phyloP scores from a whole-genome alignment of 2,888 invertebrate genomes.

The Campoplex nolae region DNA sequence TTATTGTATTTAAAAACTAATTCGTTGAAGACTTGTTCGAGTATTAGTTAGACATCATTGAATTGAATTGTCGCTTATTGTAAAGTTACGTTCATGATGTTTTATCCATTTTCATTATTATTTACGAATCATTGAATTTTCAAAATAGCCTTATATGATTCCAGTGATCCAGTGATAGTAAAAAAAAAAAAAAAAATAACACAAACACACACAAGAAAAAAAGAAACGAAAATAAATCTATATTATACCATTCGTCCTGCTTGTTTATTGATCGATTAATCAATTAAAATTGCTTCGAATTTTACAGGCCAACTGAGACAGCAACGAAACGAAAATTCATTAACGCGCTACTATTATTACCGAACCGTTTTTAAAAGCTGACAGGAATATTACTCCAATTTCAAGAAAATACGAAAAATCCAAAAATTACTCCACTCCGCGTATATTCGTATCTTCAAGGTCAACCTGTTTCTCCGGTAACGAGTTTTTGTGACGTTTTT shows the following conservation, averaged over 20 bases:
- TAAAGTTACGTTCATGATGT: constrained; percentile 63
- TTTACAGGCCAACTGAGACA: not conserved
- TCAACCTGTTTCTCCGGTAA: constrained; percentile 63
- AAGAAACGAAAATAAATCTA: constrained; percentile 59
- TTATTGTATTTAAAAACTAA: constrained; percentile 53
- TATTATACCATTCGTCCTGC: constrained; percentile 61
- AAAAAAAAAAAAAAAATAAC: constrained; percentile 3
- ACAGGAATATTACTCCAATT: constrained; percentile 13
- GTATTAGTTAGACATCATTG: constrained; percentile 62
- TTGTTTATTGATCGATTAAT: not conserved
- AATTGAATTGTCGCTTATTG: constrained; percentile 62
- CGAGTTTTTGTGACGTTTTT: constrained; percentile 43
- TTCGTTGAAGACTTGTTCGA: constrained; percentile 50
- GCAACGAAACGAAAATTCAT: not conserved
- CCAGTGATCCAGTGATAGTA: constrained; percentile 61
- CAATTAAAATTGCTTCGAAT: not conserved
- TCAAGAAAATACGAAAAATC: constrained; percentile 10
- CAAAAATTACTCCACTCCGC: constrained; percentile 15
- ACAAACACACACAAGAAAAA: constrained; percentile 37
- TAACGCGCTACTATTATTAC: not conserved
- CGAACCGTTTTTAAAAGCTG: not conserved
- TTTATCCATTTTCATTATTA: constrained; percentile 56
- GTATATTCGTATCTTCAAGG: constrained; percentile 49
- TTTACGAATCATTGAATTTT: constrained; percentile 58
- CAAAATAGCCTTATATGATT: constrained; percentile 61